Base-by-base conservation (phyloP, 1,140 invertebrate species). In the Calosoma granatense region DNA sequence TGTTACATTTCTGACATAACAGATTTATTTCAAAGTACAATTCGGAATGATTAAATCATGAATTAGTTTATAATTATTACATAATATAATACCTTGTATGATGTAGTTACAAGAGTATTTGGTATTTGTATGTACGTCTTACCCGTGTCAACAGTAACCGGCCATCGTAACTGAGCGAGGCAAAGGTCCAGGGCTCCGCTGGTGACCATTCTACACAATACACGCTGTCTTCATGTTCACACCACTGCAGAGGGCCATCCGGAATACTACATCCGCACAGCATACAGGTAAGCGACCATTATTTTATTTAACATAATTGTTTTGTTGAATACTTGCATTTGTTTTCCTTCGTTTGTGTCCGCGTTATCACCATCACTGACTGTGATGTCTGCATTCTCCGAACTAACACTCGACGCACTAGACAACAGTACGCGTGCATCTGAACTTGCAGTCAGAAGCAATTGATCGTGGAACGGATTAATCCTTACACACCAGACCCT, bases 151-250 rank as follows among this genome's bases (percentile, higher is more conserved):
- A 17, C 4, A 47, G 17, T 17, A 47, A 17, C 15, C 41, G 9
- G 15, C 41, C 41, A 17, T 98, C 95, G 74, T 96, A 98, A 72
- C 92, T 96, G 0, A 98, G 77, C 0, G 94, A 97, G 22, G 95
- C 95, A 81, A 98, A 98, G 39, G 93, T 89, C 96, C 96, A 99
- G 15, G 95, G 94, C 78, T 98, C 95, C 36, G 90, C 90, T 36
- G 87, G 83, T 56, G 94, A 96, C 96, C 96, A 98, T 74, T 96
- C 94, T 0, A 88, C 90, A 67, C 88, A 90, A 77, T 98, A 98
- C 15, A 98, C 95, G 54, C 92, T 94, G 72, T 99, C 96, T 75
- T 98, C 96, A 72, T 98, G 95, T 70, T 98, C 94, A 70, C 94
- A 97, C 60, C 82, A 89, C 60, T 86, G 86, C 41, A 96, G 79